phyloP scores from a whole-genome alignment of 2,113 vertebrate genomes.

The Eclectus roratus region DNA sequence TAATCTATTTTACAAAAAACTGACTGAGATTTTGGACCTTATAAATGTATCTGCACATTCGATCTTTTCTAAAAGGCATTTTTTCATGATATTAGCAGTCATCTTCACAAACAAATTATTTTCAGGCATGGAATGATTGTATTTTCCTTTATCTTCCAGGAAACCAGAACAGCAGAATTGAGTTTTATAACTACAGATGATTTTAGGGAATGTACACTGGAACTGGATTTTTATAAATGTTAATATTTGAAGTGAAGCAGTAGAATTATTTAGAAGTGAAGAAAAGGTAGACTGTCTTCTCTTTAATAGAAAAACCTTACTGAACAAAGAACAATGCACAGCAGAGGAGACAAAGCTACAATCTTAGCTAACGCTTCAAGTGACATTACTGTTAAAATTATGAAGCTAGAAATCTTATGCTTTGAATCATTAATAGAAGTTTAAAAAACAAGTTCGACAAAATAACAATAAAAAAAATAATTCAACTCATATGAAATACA shows the following conservation, averaged over 20 bases:
- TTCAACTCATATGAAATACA: neutral
- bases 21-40: neutral
- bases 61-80: neutral
- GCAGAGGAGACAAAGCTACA: neutral
- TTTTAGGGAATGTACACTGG: neutral
- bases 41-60: neutral
- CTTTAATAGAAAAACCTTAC: neutral
- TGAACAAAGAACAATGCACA: neutral
- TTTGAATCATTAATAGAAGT: neutral
- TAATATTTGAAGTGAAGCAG: neutral
- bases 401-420: neutral
- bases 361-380: neutral
- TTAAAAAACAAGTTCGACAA: neutral
- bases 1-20: neutral
- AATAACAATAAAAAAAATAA: neutral
- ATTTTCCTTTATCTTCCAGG: neutral
- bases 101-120: neutral
- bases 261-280: neutral
- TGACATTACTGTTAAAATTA: neutral
- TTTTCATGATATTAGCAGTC: neutral
- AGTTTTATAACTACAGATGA: neutral
- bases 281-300: neutral
- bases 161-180: neutral
- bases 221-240: neutral
- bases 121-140: neutral